These are phyloP conservation scores for Leistus spinibarbis DNA, from an alignment of 2,888 invertebrate species.

Conservation along the genomic window DNA sequence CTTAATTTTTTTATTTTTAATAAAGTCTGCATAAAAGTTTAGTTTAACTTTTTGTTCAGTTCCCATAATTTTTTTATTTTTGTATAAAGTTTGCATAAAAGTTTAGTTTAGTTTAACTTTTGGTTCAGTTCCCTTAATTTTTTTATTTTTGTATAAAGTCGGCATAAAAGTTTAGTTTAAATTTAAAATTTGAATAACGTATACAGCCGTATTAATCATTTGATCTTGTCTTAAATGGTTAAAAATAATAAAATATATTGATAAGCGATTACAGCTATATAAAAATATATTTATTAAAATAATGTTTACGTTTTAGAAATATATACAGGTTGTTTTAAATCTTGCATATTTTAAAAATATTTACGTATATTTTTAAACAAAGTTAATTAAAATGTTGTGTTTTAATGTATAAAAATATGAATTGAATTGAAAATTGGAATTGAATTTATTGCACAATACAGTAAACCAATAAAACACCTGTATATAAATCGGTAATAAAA, in stretches of 20 bases:
- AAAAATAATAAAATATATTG: conserved; percentile 9
- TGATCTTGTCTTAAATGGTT: neutral
- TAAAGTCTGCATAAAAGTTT: no score
- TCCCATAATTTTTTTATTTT: no score
- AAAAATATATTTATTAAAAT: conserved; percentile 9
- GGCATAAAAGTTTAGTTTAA: neutral
- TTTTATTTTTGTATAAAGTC: no score
- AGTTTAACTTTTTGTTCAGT: no score
- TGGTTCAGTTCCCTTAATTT: no score
- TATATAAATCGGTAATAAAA: neutral
- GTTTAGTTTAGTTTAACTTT: no score
- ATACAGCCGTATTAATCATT: neutral
- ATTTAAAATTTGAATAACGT: neutral
- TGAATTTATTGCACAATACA: neutral
- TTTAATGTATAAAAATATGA: neutral
- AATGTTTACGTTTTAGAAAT: neutral
- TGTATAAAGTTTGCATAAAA: no score
- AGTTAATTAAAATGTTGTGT: neutral
- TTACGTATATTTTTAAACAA: neutral
- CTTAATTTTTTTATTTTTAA: no score
- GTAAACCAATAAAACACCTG: neutral
- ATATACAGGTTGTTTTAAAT: neutral
- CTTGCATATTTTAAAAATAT: neutral
- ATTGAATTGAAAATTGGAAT: no score
- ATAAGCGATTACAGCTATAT: conserved; percentile 3